Base-by-base conservation (phyloP, 2,888 invertebrate species). In the Dioctria rufipes region DNA sequence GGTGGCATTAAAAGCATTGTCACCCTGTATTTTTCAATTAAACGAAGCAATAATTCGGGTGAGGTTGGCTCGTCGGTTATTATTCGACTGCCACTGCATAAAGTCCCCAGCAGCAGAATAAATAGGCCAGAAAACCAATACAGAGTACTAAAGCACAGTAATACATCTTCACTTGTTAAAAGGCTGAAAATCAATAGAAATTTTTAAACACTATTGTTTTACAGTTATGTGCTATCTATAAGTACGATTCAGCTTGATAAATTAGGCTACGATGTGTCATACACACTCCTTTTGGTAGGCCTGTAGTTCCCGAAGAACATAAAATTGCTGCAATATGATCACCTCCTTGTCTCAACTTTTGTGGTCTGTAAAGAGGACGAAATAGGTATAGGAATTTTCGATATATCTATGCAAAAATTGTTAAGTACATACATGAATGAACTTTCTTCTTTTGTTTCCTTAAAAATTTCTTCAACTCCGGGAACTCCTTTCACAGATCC, bases 221-320 rank as follows among this genome's bases (percentile, higher is more conserved):
- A 25, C n/a, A n/a, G n/a, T n/a, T n/a, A 25, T 25, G 25, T 25
- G 25, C n/a, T 25, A 25, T 25, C 25, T 25, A 25, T 25, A 25
- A 25, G 25, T 25, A 25, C 25, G 25, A 25, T 25, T 25, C 25
- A 25, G 25, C 25, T 40, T 82, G 4, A 83, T 84, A 81, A 71
- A 81, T 46, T 82, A 82, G 0, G 84, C 82, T 8, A 78, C 77
- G 60, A 80, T 85, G 83, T 82, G 85, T 86, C n/a, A 87, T 85
- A 78, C 85, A 86, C 5, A 88, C 86, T 5, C 86, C 85, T 81
- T 88, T 88, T 6, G 88, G 87, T 0, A 84, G 43, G 0, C 88
- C 88, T 0, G 87, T 88, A 0, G 87, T 87, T 37, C 88, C 88
- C 9, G 88, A 87, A 4, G 88, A 86, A 80, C 88, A 86, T 9